Evolutionary conservation across 2,113 vertebrate species (phyloP), one percentile per base, ranked within the genome.

Genomic region (Oenanthe melanoleuca): DNA sequence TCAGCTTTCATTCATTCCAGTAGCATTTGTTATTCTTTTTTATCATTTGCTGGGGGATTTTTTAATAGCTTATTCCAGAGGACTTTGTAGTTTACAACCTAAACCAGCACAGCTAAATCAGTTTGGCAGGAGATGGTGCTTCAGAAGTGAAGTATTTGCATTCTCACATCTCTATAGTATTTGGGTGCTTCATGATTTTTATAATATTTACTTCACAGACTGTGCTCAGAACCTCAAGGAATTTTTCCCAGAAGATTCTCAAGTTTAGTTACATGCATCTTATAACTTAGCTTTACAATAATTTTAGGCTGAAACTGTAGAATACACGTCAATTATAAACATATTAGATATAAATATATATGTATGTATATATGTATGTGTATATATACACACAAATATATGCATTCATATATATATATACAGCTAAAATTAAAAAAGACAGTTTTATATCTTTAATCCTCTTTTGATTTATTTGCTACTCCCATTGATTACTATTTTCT

Each of bases 21-120:
- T 49, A 69, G 4, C 12, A 49, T 81, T 77, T 59, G 9, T 63
- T 86, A 12, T 21, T 75, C 8, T 57, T 83, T 94, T 72, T 55
- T 61, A 56, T 66, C 0, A 37, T 57, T 69, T 78, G 4, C 37
- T 49, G 37, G 5, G 8, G 22, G 1, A 0, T 7, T 44, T 40
- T 74, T 78, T 26, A 1, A 9, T 28, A 24, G 8, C 2, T 60
- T 88, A 73, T 91, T 37, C 5, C 28, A 64, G 57, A 64, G 18
- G 15, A 75, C 12, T 14, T 87, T 6, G 2, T 14, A 47, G 13
- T 55, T 89, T 83, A 21, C 20, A 64, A 28, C 21, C 7, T n/a
- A 52, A 88, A 78, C 57, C 18, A 53, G 23, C 15, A 91, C 64
- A 85, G 8, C 13, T 53, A 49, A 20, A 15, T n/a, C 29, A 38